A percentile compares a stretch with the other conserved stretches of the same genome.
Conservation (phyloP, 2,888 invertebrate genomes). For the Coleophora flavipennella region DNA sequence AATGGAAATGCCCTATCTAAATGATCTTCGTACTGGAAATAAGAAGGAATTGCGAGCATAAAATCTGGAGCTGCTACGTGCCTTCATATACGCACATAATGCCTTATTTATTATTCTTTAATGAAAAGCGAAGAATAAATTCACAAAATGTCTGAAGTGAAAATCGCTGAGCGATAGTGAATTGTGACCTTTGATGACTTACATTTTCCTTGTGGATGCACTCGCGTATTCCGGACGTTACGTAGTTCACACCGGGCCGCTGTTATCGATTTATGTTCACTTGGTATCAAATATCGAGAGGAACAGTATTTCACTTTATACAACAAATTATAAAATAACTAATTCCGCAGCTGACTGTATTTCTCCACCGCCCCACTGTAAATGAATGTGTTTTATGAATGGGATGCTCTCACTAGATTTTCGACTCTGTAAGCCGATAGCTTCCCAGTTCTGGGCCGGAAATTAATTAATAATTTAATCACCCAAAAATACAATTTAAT, state of each 20-base stretch:
- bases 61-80: no score
- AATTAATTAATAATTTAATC: no score
- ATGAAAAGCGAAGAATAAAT: neutral
- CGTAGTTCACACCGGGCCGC: neutral
- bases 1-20: no score
- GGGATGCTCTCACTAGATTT: conserved; percentile 43
- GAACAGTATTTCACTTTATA: no score
- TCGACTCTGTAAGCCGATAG: conserved; percentile 21
- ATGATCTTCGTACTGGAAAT: no score
- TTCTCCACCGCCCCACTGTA: conserved; percentile 36
- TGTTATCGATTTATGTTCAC: conserved; percentile 20
- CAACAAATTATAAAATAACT: conserved; percentile 16
- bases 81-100: no score
- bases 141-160: neutral
- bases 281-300: neutral
- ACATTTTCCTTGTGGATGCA: conserved; percentile 13
- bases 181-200: conserved; percentile 4
- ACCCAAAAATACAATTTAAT: no score
- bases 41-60: no score
- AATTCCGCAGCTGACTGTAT: conserved; percentile 27
- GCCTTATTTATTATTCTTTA: no score
- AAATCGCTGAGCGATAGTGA: neutral
- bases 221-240: conserved; percentile 4
- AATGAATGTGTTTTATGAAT: conserved; percentile 65
- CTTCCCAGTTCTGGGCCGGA: no score